Evolutionary conservation across 2,888 invertebrate species (phyloP).

Genomic region (Petrolisthes cinctipes): DNA sequence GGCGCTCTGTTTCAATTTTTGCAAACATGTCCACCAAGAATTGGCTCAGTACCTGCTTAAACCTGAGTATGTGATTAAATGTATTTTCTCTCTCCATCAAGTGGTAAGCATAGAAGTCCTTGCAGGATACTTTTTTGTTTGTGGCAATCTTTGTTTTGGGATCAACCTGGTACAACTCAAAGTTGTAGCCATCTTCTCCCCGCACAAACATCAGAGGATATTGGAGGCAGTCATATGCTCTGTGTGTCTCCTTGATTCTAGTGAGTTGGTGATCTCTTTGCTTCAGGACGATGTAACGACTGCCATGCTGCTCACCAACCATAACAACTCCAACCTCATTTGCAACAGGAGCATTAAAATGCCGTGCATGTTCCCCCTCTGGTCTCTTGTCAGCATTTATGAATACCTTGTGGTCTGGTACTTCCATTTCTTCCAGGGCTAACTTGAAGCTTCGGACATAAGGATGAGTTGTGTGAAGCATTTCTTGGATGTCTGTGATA

Average conservation of each 20-base stretch:
- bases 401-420: neutral
- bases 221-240: conserved; percentile 55
- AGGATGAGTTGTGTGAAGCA: too few species aligned
- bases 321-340: conserved; percentile 65
- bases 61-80: too few species aligned
- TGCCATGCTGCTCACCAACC: neutral
- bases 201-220: conserved; percentile 57
- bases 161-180: too few species aligned
- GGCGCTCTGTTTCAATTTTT: too few species aligned
- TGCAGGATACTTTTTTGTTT: too few species aligned
- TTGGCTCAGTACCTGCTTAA: too few species aligned
- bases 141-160: too few species aligned
- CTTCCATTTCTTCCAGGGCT: neutral
- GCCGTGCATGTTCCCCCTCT: conserved; percentile 40
- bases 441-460: neutral
- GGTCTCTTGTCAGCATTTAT: conserved; percentile 35
- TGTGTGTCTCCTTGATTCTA: too few species aligned
- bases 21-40: too few species aligned
- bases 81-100: too few species aligned
- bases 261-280: conserved; percentile 63
- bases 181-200: conserved; percentile 62
- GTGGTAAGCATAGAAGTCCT: too few species aligned
- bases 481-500: too few species aligned
- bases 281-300: neutral
- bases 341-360: conserved; percentile 64